A percentile compares a stretch with the other conserved stretches of the same genome.
Evolutionary conservation across 2,113 vertebrate genomes (phyloP).

Genomic region (Hemibagrus wyckioides): DNA sequence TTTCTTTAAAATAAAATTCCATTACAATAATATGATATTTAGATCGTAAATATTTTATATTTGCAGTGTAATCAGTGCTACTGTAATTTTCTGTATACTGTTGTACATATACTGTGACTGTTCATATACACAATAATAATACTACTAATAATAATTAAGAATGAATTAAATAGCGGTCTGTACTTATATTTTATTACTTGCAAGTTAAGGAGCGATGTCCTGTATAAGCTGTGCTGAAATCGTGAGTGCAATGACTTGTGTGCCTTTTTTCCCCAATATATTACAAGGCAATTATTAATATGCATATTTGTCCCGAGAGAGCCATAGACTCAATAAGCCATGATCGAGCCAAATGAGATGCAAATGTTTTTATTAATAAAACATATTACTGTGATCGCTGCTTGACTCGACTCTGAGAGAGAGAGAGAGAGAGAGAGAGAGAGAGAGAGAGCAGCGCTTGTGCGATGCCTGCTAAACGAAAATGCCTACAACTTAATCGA

Average conservation of each 20-base stretch:
- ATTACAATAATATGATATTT: too few relatives aligned
- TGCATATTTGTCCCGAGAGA: constrained; percentile 50
- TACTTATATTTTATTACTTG: background rate
- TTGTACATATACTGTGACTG: constrained; percentile 16
- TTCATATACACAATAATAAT: constrained; percentile 3
- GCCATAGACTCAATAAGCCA: constrained; percentile 58
- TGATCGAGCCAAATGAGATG: constrained; percentile 55
- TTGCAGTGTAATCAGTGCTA: constrained; percentile 8
- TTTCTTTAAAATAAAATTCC: background rate
- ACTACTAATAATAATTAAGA: background rate
- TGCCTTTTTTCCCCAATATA: constrained; percentile 49
- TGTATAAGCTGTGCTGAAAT: constrained; percentile 42
- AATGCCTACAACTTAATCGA: constrained; percentile 21
- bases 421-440: background rate
- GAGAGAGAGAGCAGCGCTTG: constrained; percentile 6
- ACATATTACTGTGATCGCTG: constrained; percentile 53
- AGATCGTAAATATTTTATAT: background rate
- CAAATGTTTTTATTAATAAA: constrained; percentile 61
- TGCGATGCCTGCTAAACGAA: constrained; percentile 29
- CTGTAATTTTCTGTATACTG: constrained; percentile 10
- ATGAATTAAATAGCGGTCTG: constrained; percentile 15
- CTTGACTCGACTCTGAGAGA: constrained; percentile 11
- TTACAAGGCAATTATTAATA: constrained; percentile 50
- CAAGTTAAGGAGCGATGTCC: background rate
- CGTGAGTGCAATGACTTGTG: constrained; percentile 48